phyloP scores from a whole-genome alignment of 2,113 vertebrate species.

The Cochlearius cochlearius region DNA sequence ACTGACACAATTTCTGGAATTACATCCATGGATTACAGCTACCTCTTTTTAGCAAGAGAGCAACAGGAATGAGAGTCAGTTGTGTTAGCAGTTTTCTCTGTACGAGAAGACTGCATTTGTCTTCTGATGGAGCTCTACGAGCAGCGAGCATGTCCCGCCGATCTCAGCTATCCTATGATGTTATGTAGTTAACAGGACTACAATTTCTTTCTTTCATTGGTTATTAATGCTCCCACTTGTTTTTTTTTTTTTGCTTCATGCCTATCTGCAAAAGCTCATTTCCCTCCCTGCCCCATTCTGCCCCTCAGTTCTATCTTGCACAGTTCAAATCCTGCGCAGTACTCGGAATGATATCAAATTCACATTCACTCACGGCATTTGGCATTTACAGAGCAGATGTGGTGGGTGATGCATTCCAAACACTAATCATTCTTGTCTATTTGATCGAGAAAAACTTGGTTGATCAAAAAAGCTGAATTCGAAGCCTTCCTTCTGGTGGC shows the following conservation, averaged over 20 bases:
- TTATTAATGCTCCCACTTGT: background rate
- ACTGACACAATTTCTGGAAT: background rate
- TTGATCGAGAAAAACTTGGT: background rate
- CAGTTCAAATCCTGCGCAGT: background rate
- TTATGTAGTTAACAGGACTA: background rate
- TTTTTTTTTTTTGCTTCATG: background rate
- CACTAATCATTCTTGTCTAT: background rate
- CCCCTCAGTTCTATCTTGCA: background rate
- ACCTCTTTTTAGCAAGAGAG: background rate
- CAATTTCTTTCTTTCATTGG: background rate
- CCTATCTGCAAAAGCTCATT: background rate
- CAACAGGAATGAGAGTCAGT: background rate
- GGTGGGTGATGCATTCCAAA: background rate
- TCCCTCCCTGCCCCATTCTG: background rate
- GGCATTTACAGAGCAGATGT: background rate
- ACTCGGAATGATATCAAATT: background rate
- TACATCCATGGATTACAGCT: background rate
- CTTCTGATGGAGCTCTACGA: background rate
- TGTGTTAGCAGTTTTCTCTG: background rate
- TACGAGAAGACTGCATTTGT: background rate
- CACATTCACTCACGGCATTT: background rate
- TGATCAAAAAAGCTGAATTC: background rate
- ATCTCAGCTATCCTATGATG: fast-evolving
- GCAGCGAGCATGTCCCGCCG: background rate
- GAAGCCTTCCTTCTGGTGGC: background rate